Percentiles rank a stretch among this genome's conserved stretches.
Conservation (phyloP, 2,797 vertebrate species). For the Columba guinea region DNA sequence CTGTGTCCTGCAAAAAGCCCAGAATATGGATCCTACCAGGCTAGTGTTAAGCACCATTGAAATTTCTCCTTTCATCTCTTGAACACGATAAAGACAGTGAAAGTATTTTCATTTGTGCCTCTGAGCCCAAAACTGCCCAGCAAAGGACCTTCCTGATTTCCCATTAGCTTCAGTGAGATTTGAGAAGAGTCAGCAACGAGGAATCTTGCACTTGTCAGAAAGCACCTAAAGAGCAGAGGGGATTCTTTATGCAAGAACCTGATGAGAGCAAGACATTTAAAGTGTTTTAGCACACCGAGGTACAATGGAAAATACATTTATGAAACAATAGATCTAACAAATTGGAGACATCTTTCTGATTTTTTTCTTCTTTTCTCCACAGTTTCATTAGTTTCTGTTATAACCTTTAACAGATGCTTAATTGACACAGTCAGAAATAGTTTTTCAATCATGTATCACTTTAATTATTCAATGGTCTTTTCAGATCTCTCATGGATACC, state of each 20-base stretch:
- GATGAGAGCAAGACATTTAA: slow-evolving; percentile 33
- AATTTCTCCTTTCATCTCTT: slow-evolving; percentile 60
- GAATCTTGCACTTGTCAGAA: slow-evolving; percentile 51
- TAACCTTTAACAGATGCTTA: slow-evolving; percentile 57
- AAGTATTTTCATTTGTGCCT: slow-evolving; percentile 59
- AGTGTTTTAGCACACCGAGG: slow-evolving; percentile 52
- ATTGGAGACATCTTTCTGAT: background rate
- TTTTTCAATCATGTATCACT: slow-evolving; percentile 47
- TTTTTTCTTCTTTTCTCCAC: background rate
- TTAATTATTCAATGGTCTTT: slow-evolving; percentile 28
- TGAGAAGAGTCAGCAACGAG: slow-evolving; percentile 7
- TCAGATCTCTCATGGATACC: slow-evolving; percentile 7
- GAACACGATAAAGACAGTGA: slow-evolving; percentile 41
- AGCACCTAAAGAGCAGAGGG: slow-evolving; percentile 54
- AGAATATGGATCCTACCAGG: background rate
- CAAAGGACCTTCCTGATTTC: slow-evolving; percentile 26
- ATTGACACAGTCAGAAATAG: slow-evolving; percentile 33
- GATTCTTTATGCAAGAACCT: slow-evolving; percentile 51
- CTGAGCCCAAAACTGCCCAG: background rate
- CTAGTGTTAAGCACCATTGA: background rate
- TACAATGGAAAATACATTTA: slow-evolving; percentile 43
- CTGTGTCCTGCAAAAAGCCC: background rate
- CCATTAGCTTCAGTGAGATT: slow-evolving; percentile 54
- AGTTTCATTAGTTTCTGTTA: slow-evolving; percentile 47
- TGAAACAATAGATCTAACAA: slow-evolving; percentile 41